These are phyloP conservation scores for Nysson spinosus DNA, from an alignment of 2,888 invertebrate species.

Conservation along the genomic window DNA sequence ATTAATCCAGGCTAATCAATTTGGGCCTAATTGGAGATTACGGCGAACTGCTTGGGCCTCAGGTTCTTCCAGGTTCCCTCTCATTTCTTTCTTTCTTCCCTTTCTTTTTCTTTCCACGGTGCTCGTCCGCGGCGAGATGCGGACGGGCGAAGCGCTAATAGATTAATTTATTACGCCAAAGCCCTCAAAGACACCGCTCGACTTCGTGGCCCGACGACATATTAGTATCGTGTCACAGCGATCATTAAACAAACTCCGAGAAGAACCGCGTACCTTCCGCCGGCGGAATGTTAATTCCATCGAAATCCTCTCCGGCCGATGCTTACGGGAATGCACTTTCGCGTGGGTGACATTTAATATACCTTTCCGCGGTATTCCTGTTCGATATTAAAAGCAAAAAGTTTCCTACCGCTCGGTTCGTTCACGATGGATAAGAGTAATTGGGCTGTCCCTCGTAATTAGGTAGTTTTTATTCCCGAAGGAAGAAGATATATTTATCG, in stretches of 20 bases:
- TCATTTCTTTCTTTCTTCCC: conserved; percentile 9
- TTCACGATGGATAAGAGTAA: background rate
- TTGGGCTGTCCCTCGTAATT: background rate
- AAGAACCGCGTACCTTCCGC: conserved; percentile 40
- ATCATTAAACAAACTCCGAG: conserved; percentile 64
- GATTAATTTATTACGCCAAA: conserved; percentile 76
- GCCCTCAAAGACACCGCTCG: conserved; percentile 73
- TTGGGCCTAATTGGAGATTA: conserved; percentile 75
- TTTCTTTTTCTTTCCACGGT: conserved; percentile 29
- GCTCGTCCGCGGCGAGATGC: conserved; percentile 35
- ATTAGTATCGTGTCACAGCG: conserved; percentile 73
- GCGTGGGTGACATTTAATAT: conserved; percentile 45
- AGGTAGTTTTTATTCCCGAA: too few relatives aligned
- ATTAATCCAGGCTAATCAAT: conserved; percentile 75
- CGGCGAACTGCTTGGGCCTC: conserved; percentile 54
- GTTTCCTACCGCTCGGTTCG: conserved; percentile 17
- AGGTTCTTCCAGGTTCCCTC: conserved; percentile 6
- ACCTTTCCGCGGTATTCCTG: conserved; percentile 11
- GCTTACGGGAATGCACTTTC: conserved; percentile 27
- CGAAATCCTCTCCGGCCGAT: conserved; percentile 24
- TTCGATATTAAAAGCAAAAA: background rate
- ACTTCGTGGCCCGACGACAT: conserved; percentile 64
- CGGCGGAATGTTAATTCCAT: conserved; percentile 69
- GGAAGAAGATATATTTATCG: too few relatives aligned
- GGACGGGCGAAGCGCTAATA: conserved; percentile 69